Conservation (phyloP, 2,888 invertebrate genomes). For the Antheraea assamensis region DNA sequence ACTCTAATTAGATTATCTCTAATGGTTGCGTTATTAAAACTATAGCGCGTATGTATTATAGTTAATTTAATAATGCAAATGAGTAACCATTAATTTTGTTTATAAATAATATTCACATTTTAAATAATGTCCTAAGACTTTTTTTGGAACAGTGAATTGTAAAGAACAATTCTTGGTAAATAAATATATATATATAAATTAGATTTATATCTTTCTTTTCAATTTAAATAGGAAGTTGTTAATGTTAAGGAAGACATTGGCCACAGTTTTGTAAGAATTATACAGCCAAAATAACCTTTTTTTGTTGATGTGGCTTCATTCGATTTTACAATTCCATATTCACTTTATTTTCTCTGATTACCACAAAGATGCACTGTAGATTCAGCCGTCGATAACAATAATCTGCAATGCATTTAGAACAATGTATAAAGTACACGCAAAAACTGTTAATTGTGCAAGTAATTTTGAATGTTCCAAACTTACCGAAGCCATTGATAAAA, state of each 20-base stretch:
- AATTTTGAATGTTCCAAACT: too few species aligned
- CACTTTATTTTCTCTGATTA: not conserved
- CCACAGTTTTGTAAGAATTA: not conserved
- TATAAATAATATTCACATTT: not conserved
- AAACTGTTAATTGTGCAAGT: too few species aligned
- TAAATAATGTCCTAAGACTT: too few species aligned
- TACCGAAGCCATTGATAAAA: not conserved
- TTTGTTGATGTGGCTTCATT: not conserved
- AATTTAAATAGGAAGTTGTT: not conserved
- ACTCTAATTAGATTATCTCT: constrained; percentile 42
- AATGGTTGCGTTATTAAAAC: constrained; percentile 34
- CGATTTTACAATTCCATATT: not conserved
- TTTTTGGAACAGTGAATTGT: too few species aligned
- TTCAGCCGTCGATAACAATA: not conserved
- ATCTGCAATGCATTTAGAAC: not conserved
- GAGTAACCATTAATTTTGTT: not conserved
- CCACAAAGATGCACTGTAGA: not conserved
- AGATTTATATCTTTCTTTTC: too few species aligned
- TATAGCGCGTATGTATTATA: not conserved
- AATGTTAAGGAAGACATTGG: not conserved
- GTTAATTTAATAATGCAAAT: not conserved
- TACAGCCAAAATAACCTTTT: not conserved
- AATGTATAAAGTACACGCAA: not conserved
- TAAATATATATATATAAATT: too few species aligned
- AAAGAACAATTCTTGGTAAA: too few species aligned